Evolutionary conservation across 2,797 vertebrate species (phyloP).

Genomic region (Leuciscus waleckii): DNA sequence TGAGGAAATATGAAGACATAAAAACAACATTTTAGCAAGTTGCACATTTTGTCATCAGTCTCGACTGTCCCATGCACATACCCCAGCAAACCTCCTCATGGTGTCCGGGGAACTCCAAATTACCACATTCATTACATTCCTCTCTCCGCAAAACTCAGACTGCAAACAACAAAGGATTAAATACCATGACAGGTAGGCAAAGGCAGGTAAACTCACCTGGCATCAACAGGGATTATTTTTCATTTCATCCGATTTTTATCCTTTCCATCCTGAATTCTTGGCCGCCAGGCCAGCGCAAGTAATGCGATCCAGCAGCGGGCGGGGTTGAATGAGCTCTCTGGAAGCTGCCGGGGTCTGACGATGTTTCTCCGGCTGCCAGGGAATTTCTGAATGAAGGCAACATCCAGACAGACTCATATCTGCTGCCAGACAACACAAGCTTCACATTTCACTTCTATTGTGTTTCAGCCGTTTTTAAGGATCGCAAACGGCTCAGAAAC

Average conservation of each 20-base stretch:
- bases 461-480: constrained; percentile 34
- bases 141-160: constrained; percentile 40
- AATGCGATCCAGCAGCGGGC: constrained; percentile 26
- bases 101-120: constrained; percentile 43
- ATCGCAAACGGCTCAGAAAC: constrained; percentile 44
- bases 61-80: constrained; percentile 39
- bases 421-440: constrained; percentile 50
- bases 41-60: constrained; percentile 51
- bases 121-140: constrained; percentile 50
- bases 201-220: constrained; percentile 48
- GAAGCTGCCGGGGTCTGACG: constrained; percentile 42
- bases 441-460: constrained; percentile 54
- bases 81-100: constrained; percentile 5
- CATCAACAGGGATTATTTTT: constrained; percentile 51
- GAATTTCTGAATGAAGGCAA: constrained; percentile 48
- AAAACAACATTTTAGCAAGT: constrained; percentile 49
- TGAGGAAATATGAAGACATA: constrained; percentile 53
- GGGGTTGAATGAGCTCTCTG: constrained; percentile 45
- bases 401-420: constrained; percentile 54
- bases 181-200: constrained; percentile 46
- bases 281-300: constrained; percentile 28
- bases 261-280: constrained; percentile 50
- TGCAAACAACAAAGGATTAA: constrained; percentile 50
- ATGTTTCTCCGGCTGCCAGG: constrained; percentile 51
- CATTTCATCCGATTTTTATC: constrained; percentile 52